Base-by-base conservation (phyloP, 2,113 vertebrate genomes). In the Salvelinus fontinalis region DNA sequence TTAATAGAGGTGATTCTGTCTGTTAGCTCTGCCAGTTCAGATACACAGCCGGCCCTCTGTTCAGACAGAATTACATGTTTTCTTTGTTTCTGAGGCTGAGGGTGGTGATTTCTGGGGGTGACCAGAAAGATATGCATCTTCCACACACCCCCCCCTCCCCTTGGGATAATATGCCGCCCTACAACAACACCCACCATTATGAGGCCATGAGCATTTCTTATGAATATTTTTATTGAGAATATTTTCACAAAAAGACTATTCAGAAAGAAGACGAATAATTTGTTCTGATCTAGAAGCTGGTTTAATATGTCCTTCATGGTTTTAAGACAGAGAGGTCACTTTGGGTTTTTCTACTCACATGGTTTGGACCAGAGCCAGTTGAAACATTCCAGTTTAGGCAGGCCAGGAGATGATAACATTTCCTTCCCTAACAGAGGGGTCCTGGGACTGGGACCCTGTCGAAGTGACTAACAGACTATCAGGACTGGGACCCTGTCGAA, bases 381-480 rank as follows among this genome's bases (percentile, higher is more conserved):
- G 76, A 49, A 68, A 79, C 60, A 49, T 22, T 62, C 59, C 65
- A 29, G 65, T 31, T 67, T 29, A 8, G 18, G 66, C 66, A 31
- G 16, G 27, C 16, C 5, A 5, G 74, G 71, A 90, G 89, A 90
- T 71, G 90, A 70, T 71, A 92, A 91, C 89, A 85, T 44, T 2
- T 39, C 29, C 27, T 85, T 54, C 74, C 75, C 29, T 20, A 85
- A 82, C 80, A 81, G 67, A 84, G 78, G 81, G 86, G 82, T 84
- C 83, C 85, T 78, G 80, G 49, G 77, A 67, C 26, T 77, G 80
- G 49, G 75, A 67, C 57, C 57, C 5, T 18, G 29, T 31, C 31
- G 39, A 31, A 80, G 82, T 86, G 79, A 90, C 87, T 89, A 82
- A 84, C 81, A n/a, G 70, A 86, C 88, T 88, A 90, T 86, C 82